These are phyloP conservation scores for Pteria penguin DNA, from an alignment of 2,888 invertebrate species.

Conservation along the genomic window DNA sequence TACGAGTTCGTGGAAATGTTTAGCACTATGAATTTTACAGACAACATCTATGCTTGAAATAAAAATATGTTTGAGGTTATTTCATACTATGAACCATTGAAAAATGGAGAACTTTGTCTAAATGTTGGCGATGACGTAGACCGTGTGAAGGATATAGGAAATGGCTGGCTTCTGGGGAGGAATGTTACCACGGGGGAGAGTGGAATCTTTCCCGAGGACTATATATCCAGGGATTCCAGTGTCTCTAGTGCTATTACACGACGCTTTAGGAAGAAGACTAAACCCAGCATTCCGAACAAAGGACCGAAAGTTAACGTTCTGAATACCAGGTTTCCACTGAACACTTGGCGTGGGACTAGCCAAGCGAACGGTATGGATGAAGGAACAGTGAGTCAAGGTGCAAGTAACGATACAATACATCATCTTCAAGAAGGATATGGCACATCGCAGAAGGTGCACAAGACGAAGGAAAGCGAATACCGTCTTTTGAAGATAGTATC, in stretches of 20 bases:
- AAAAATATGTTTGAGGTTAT: too few relatives aligned
- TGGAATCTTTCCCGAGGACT: slow-evolving; percentile 44
- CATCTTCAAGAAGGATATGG: background rate
- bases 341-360: background rate
- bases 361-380: background rate
- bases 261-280: background rate
- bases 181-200: slow-evolving; percentile 42
- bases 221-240: slow-evolving; percentile 18
- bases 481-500: slow-evolving; percentile 40
- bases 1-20: too few relatives aligned
- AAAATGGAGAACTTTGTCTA: background rate
- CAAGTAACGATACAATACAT: background rate
- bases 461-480: background rate
- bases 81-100: background rate
- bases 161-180: slow-evolving; percentile 44
- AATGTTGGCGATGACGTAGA: slow-evolving; percentile 38
- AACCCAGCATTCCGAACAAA: background rate
- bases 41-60: too few relatives aligned
- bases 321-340: background rate
- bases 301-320: background rate
- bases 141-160: slow-evolving; percentile 42
- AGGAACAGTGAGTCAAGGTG: background rate
- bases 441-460: background rate
- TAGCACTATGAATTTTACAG: too few relatives aligned
- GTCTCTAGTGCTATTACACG: background rate